Conservation (phyloP, 2,888 invertebrate species). For the Eudasyphora cyanicolor region DNA sequence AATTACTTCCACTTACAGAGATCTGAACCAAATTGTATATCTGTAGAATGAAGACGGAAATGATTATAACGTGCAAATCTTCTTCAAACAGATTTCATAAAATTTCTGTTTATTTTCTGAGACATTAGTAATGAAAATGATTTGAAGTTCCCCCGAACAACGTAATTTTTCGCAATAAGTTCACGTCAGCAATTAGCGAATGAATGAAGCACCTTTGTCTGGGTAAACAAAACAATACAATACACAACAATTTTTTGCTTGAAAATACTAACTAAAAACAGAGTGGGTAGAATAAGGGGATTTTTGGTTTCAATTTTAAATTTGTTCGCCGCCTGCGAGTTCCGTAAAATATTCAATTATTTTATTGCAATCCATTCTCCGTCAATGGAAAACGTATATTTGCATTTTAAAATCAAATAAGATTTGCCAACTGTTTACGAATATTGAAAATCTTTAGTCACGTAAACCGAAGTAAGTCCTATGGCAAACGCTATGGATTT, state of each 20-base stretch:
- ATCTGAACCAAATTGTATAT: no score
- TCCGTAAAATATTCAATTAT: slow-evolving; percentile 22
- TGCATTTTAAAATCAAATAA: neutral
- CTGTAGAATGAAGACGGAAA: no score
- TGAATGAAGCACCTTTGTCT: neutral
- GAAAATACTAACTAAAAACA: neutral
- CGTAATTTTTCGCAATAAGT: neutral
- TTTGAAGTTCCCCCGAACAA: no score
- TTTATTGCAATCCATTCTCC: slow-evolving; percentile 16
- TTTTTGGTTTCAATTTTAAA: neutral
- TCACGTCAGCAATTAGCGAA: neutral
- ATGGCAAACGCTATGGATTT: no score
- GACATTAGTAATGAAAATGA: neutral
- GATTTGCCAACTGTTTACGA: neutral
- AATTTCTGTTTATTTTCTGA: neutral
- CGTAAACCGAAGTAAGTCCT: no score
- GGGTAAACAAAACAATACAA: neutral
- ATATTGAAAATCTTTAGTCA: no score
- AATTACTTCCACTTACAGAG: no score
- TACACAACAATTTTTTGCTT: no score
- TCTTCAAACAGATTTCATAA: neutral
- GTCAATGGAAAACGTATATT: no score
- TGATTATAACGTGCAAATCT: no score
- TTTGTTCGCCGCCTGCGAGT: neutral
- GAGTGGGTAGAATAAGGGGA: neutral